A percentile compares a stretch with the other conserved stretches of the same genome.
Evolutionary conservation across 2,113 vertebrate species (phyloP).

Genomic region (Cavia porcellus): DNA sequence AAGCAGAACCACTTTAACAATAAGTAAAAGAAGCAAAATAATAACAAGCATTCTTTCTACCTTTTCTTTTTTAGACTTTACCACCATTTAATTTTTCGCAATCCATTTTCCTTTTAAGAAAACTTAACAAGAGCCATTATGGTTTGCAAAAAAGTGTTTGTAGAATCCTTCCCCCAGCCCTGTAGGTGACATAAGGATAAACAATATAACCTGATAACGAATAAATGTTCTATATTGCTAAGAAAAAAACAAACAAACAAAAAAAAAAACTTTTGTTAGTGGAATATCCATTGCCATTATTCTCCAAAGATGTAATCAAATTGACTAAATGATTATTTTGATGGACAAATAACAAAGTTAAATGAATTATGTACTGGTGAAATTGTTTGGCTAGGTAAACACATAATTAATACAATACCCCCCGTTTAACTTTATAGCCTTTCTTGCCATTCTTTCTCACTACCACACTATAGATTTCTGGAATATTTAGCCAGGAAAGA

Average conservation of each 20-base stretch:
- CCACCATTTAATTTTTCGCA: not conserved
- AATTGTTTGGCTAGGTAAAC: not conserved
- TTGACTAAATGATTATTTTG: not conserved
- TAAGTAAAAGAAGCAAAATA: not conserved
- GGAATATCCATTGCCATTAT: not conserved
- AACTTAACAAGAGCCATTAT: not conserved
- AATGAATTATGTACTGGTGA: not conserved
- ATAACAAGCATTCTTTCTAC: not conserved
- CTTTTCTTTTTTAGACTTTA: not conserved
- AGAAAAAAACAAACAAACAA: not conserved
- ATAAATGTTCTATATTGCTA: not conserved
- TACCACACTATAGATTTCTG: not conserved
- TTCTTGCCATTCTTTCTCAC: not conserved
- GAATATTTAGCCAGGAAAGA: not conserved
- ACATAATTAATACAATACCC: not conserved
- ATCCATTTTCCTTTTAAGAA: not conserved
- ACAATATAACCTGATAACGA: not conserved
- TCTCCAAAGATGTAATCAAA: constrained; percentile 7
- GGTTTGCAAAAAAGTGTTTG: not conserved
- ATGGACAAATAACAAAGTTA: not conserved
- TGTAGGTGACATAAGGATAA: not conserved
- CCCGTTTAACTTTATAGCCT: not conserved
- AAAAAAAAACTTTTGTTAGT: not conserved
- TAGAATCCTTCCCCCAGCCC: not conserved
- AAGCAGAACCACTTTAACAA: not conserved